Conservation (phyloP, 2,888 invertebrate species). For the Metopia argyrocephala region DNA sequence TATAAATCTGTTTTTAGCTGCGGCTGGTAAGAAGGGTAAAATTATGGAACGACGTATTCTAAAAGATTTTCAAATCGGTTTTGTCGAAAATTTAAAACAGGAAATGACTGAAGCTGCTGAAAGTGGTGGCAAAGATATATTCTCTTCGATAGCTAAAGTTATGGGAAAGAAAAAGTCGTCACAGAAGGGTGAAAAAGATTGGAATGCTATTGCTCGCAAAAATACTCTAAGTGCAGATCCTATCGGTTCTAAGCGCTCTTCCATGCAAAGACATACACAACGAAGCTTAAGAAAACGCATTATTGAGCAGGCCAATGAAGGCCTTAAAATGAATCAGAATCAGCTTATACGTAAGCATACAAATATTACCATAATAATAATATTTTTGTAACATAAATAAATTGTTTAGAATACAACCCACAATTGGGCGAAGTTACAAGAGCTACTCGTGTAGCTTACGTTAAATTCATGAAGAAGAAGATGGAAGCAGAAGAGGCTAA, state of each 20-base stretch:
- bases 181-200: conserved; percentile 80
- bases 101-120: conserved; percentile 82
- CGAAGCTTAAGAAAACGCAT: conserved; percentile 87
- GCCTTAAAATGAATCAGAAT: conserved; percentile 85
- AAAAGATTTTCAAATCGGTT: conserved; percentile 94
- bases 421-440: conserved; percentile 87
- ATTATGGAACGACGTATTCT: conserved; percentile 91
- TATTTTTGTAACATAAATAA: neutral
- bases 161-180: conserved; percentile 83
- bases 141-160: conserved; percentile 89
- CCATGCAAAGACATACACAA: conserved; percentile 82
- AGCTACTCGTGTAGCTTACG: conserved; percentile 89
- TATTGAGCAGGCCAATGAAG: conserved; percentile 83
- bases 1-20: conserved; percentile 79
- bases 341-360: conserved; percentile 84
- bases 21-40: conserved; percentile 85
- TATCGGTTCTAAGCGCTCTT: conserved; percentile 87
- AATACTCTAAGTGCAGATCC: conserved; percentile 86
- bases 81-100: conserved; percentile 89
- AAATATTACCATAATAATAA: no score
- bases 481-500: conserved; percentile 78
- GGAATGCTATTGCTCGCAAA: conserved; percentile 89
- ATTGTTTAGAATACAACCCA: conserved; percentile 86
- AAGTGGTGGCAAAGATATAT: conserved; percentile 87
- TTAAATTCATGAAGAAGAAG: conserved; percentile 90